phyloP scores from a whole-genome alignment of 1,140 invertebrate genomes.

The Gryllus bimaculatus region DNA sequence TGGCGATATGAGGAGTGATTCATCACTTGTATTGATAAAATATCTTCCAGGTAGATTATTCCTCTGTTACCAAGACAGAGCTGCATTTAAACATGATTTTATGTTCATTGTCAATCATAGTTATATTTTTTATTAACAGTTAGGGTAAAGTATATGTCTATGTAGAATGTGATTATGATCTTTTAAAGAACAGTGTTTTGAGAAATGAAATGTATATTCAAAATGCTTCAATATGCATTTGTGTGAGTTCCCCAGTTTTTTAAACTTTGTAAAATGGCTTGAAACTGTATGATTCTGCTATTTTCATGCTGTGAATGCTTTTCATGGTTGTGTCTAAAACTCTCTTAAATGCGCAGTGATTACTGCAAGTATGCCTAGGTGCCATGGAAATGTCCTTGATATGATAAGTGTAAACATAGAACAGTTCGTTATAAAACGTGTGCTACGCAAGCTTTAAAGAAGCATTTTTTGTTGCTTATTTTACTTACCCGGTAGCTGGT shows the following conservation, averaged over 20 bases:
- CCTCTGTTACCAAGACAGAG: not conserved
- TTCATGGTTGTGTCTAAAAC: slow-evolving; percentile 2
- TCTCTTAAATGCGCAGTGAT: not conserved
- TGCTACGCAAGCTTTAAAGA: slow-evolving; percentile 1
- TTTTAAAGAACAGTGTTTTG: not conserved
- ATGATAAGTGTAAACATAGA: not conserved
- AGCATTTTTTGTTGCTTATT: slow-evolving; percentile 5
- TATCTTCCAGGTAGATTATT: not conserved
- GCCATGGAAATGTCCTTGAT: not conserved
- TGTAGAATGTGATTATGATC: slow-evolving; percentile 5
- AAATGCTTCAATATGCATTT: not conserved
- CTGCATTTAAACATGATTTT: not conserved
- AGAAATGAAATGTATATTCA: slow-evolving; percentile 1
- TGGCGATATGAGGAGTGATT: not conserved
- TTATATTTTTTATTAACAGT: slow-evolving; percentile 6
- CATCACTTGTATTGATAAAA: not conserved
- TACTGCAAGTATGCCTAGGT: not conserved
- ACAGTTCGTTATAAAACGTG: not conserved
- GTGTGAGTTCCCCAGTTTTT: slow-evolving; percentile 3
- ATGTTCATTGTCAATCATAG: slow-evolving; percentile 1
- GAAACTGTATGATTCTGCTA: slow-evolving; percentile 4
- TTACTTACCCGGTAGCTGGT: not conserved
- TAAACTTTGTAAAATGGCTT: not conserved
- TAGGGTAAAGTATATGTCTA: not conserved
- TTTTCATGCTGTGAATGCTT: slow-evolving; percentile 4